Conservation (phyloP, 2,113 vertebrate genomes). For the Pleuronectes platessa region DNA sequence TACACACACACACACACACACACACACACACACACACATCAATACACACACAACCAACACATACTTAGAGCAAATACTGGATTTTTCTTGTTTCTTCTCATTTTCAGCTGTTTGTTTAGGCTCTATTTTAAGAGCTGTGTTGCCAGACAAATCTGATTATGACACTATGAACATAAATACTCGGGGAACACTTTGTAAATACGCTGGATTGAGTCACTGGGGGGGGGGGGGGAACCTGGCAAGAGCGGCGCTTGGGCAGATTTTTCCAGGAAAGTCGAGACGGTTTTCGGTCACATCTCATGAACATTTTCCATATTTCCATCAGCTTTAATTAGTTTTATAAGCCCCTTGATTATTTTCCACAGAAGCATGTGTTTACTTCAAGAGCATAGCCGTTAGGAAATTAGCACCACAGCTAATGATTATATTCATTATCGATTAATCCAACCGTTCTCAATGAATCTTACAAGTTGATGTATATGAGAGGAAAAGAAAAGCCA, state of each 20-base stretch:
- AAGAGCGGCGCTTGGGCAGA: not conserved
- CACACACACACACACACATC: no score
- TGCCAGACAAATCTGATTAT: not conserved
- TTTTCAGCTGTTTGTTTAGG: not conserved
- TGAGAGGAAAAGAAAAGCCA: no score
- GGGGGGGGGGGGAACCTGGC: not conserved
- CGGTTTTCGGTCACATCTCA: no score
- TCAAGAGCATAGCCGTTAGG: no score
- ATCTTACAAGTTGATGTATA: no score
- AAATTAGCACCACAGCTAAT: not conserved
- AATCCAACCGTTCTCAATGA: not conserved
- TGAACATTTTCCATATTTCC: no score
- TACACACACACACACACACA: not conserved
- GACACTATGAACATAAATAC: not conserved
- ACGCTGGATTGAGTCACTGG: not conserved
- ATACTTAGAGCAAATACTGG: constrained; percentile 7
- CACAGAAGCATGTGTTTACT: no score
- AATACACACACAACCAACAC: not conserved
- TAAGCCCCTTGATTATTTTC: no score
- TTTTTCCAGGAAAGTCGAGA: no score
- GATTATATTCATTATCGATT: not conserved
- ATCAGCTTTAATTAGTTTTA: no score
- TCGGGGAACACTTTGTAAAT: not conserved
- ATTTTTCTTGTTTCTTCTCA: not conserved
- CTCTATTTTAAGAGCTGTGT: not conserved